phyloP scores from a whole-genome alignment of 2,113 vertebrate genomes.

The Maccullochella peelii region DNA sequence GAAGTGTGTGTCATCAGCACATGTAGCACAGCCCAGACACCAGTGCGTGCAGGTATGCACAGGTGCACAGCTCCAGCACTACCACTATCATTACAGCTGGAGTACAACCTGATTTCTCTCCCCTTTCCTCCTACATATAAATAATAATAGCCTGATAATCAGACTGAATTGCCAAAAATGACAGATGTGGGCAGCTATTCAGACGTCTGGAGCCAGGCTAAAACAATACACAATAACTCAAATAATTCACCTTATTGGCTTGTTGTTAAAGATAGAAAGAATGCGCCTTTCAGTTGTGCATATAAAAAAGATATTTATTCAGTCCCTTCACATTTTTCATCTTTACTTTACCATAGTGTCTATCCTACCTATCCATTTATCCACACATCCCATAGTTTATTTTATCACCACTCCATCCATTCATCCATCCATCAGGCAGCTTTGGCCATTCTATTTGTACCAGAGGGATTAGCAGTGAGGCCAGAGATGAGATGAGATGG shows the following conservation, averaged over 20 bases:
- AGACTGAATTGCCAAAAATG: slow-evolving; percentile 6
- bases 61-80: background rate
- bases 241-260: background rate
- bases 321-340: background rate
- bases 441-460: slow-evolving; percentile 45
- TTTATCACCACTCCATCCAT: slow-evolving; percentile 2
- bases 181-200: background rate
- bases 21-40: slow-evolving; percentile 28
- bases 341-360: background rate
- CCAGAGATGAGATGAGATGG: slow-evolving; percentile 71
- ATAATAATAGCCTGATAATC: background rate
- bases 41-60: slow-evolving; percentile 26
- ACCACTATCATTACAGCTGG: slow-evolving; percentile 11
- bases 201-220: background rate
- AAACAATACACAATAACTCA: background rate
- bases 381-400: background rate
- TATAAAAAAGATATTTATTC: background rate
- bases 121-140: background rate
- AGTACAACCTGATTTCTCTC: slow-evolving; percentile 21
- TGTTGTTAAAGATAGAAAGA: background rate
- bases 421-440: slow-evolving; percentile 43
- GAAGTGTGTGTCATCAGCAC: slow-evolving; percentile 32
- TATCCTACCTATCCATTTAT: slow-evolving; percentile 5
- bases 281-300: background rate
- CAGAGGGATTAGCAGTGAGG: slow-evolving; percentile 67